Conservation (phyloP, 2,797 vertebrate species). For the Myotis pilosus region DNA sequence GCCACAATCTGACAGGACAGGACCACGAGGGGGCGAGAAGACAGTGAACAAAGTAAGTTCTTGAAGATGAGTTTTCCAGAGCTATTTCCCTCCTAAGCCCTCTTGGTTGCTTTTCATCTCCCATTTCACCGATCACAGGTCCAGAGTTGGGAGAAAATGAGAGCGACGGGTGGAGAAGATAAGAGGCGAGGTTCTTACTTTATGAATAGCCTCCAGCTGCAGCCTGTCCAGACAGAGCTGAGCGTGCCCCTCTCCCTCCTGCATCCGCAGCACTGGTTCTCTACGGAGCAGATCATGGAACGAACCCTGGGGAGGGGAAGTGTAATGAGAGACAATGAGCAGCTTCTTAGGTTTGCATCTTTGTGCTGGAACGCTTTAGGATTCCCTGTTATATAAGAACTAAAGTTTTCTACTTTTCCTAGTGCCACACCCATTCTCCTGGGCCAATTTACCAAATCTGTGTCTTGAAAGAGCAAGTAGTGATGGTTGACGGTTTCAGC, state of each 20-base stretch:
- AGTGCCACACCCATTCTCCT: not conserved
- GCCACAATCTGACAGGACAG: not conserved
- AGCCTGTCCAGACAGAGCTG: slow-evolving; percentile 84
- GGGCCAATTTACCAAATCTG: slow-evolving; percentile 87
- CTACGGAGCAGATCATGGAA: slow-evolving; percentile 81
- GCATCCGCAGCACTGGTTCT: slow-evolving; percentile 82
- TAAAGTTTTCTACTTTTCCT: slow-evolving; percentile 26
- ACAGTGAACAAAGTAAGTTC: not conserved
- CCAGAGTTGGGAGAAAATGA: not conserved
- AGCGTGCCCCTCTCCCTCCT: slow-evolving; percentile 80
- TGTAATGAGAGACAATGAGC: not conserved
- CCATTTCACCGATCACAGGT: not conserved
- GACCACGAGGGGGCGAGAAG: not conserved
- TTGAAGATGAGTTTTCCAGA: not conserved
- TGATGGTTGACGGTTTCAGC: slow-evolving; percentile 86
- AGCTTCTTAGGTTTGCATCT: slow-evolving; percentile 36
- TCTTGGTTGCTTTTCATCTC: not conserved
- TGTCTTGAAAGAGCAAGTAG: slow-evolving; percentile 88
- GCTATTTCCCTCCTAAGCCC: not conserved
- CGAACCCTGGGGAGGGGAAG: slow-evolving; percentile 75
- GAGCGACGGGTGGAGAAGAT: not conserved
- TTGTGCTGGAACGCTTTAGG: not conserved
- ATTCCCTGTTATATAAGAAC: not conserved
- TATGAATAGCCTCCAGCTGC: slow-evolving; percentile 86
- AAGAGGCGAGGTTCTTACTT: slow-evolving; percentile 75